A percentile compares a stretch with the other conserved stretches of the same genome.
Evolutionary conservation across 2,797 vertebrate genomes (phyloP).

Genomic region (Tokudaia muenninki): DNA sequence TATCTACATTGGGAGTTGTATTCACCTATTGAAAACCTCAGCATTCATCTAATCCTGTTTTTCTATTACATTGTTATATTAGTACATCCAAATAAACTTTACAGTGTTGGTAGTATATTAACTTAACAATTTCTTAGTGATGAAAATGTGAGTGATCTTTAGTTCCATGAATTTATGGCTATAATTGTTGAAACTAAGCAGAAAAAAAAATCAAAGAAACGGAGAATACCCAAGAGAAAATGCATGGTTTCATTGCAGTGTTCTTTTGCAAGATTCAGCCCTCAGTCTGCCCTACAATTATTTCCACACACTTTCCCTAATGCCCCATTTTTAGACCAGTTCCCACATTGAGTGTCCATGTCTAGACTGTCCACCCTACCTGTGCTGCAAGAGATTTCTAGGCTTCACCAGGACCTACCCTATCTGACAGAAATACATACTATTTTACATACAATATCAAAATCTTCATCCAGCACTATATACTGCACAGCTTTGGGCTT

Average conservation of each 20-base stretch:
- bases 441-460: neutral
- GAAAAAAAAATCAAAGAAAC: slow-evolving; percentile 30
- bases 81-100: slow-evolving; percentile 36
- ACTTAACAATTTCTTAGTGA: slow-evolving; percentile 40
- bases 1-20: slow-evolving; percentile 54
- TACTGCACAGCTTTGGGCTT: neutral
- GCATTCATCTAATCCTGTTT: slow-evolving; percentile 47
- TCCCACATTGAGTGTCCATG: neutral
- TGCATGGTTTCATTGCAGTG: neutral
- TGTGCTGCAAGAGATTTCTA: neutral
- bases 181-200: slow-evolving; percentile 24
- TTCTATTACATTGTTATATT: slow-evolving; percentile 46
- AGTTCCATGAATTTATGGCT: slow-evolving; percentile 23
- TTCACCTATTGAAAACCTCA: slow-evolving; percentile 45
- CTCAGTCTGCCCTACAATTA: neutral
- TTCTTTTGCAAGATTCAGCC: neutral
- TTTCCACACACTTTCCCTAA: neutral
- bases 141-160: slow-evolving; percentile 19
- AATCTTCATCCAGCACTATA: neutral
- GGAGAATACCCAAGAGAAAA: neutral
- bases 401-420: neutral
- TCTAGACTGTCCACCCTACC: neutral
- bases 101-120: neutral
- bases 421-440: neutral
- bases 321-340: neutral